Conservation (phyloP, 1,140 invertebrate species). For the Caenorhabditis latens region DNA sequence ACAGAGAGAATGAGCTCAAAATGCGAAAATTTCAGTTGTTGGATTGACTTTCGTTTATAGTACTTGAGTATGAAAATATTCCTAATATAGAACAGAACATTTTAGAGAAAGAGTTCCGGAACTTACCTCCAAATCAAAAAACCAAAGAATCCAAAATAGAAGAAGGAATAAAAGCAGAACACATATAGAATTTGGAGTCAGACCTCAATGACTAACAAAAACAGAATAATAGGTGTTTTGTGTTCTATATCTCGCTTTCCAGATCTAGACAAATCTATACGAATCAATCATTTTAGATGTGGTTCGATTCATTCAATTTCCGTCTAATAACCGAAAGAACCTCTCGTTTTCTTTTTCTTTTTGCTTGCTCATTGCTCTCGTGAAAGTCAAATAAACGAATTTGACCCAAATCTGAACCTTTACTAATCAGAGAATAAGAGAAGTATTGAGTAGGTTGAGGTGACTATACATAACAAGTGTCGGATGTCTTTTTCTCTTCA, state of each 20-base stretch:
- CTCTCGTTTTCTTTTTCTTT: not conserved
- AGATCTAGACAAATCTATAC: constrained; percentile 25
- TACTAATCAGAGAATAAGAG: not conserved
- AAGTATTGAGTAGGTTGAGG: not conserved
- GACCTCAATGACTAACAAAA: not conserved
- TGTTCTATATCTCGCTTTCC: not conserved
- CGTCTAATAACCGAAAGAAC: constrained; percentile 11
- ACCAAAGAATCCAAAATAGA: too few species aligned
- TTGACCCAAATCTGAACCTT: not conserved
- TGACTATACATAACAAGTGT: not conserved
- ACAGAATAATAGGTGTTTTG: not conserved
- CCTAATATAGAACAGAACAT: too few species aligned
- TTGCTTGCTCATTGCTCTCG: not conserved
- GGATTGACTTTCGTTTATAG: too few species aligned
- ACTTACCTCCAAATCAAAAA: too few species aligned
- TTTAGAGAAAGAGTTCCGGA: too few species aligned
- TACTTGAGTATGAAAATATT: too few species aligned
- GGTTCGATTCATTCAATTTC: constrained; percentile 7
- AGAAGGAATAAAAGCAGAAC: not conserved
- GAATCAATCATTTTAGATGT: constrained; percentile 14
- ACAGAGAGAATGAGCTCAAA: too few species aligned
- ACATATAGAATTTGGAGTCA: not conserved
- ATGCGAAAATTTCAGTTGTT: too few species aligned
- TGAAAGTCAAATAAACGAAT: not conserved
- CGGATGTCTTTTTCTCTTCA: not conserved